Evolutionary conservation across 2,888 invertebrate genomes (phyloP), one percentile per base, ranked within the genome.

Genomic region (Embidobia sp.): DNA sequence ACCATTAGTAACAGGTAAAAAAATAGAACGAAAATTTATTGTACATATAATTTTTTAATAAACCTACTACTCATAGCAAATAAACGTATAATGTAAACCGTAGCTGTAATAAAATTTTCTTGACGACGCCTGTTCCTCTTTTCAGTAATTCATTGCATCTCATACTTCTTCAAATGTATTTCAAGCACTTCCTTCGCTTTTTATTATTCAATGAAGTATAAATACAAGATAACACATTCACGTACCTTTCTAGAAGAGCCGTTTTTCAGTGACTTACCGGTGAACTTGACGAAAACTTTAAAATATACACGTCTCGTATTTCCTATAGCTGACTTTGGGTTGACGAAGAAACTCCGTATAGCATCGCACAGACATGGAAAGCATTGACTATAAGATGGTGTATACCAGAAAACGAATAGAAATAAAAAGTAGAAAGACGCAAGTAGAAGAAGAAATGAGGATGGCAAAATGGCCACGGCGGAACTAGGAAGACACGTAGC

Each of bases 281-380:
- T 64, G 42, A 64, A 64, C 51, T 53, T 66, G 66, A 44, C 35
- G 33, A 15, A 44, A 33, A 29, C 33, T 53, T 66, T 53, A 66
- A 66, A 66, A 53, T 66, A 53, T 6, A 4, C 26, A 22, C 44
- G 26, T 26, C 64, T 64, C 42, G 42, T 42, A 51, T 51, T 64
- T 64, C 51, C 64, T 64, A 51, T 42, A 27, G 33, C 49, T 26
- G 51, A 53, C 13, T 53, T 53, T 53, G 26, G 33, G 4, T 11
- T 13, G 51, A 42, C 31, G 33, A 64, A 40, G 31, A 51, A 31
- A 37, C 29, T 29, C 42, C 13, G 40, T 31, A 31, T 6, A n/a
- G 37, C 35, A 27, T 35, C n/a, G 49, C 16, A 11, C 42, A 66
- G 35, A 66, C 66, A 29, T 49, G 63, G 42, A 66, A 66, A 44